A percentile compares a stretch with the other conserved stretches of the same genome.
These are phyloP conservation scores for Ecliptopera silaceata DNA, from an alignment of 2,888 invertebrate species.

Conservation along the genomic window DNA sequence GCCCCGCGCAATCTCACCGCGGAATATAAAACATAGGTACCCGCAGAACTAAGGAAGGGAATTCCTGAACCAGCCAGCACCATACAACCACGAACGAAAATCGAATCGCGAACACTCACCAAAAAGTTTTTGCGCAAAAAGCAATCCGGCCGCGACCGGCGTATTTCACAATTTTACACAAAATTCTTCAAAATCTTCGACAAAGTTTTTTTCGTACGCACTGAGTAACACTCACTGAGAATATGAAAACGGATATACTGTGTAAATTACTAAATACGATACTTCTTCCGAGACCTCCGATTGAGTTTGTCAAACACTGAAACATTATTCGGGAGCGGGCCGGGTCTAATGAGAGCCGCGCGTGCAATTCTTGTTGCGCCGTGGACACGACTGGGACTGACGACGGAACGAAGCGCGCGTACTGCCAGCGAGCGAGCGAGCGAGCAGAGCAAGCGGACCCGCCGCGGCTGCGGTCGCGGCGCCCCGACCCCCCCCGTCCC, in stretches of 20 bases:
- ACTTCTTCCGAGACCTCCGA: constrained; percentile 82
- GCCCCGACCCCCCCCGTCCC: constrained; percentile 49
- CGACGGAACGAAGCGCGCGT: constrained; percentile 51
- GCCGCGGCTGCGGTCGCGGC: constrained; percentile 53
- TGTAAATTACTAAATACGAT: constrained; percentile 79
- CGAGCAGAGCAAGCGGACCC: constrained; percentile 33
- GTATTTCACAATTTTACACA: constrained; percentile 82
- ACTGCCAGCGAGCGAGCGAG: constrained; percentile 41
- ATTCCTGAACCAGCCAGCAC: constrained; percentile 21
- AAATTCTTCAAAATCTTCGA: constrained; percentile 83
- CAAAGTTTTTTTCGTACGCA: constrained; percentile 83
- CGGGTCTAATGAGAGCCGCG: constrained; percentile 77
- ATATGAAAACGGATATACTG: constrained; percentile 80
- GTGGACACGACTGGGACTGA: constrained; percentile 80
- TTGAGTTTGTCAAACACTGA: constrained; percentile 82
- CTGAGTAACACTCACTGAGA: constrained; percentile 83
- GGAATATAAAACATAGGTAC: constrained; percentile 33
- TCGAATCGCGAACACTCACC: constrained; percentile 62
- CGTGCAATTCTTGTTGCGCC: constrained; percentile 77
- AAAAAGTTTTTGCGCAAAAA: constrained; percentile 77
- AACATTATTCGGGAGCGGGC: constrained; percentile 83
- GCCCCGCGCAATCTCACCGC: constrained; percentile 38
- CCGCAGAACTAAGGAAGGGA: constrained; percentile 31
- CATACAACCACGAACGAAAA: constrained; percentile 30
- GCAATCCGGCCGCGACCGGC: constrained; percentile 77